These are phyloP conservation scores for Phyllostomus hastatus DNA, from an alignment of 2,113 vertebrate genomes.

Conservation along the genomic window DNA sequence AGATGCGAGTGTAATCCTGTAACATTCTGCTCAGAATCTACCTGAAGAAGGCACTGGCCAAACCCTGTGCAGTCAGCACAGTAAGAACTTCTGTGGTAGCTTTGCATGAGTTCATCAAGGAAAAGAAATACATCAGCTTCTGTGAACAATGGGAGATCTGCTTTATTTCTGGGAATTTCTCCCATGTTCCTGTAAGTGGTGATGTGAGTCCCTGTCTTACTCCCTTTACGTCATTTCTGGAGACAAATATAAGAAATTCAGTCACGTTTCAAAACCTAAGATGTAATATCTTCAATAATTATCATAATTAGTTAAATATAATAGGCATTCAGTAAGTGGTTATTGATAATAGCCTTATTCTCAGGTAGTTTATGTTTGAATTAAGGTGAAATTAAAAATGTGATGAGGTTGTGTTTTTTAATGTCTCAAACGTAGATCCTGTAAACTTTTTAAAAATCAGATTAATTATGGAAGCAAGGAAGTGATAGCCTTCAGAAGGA, in stretches of 20 bases:
- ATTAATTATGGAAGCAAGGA: not conserved
- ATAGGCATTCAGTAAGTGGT: not conserved
- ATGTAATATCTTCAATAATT: not conserved
- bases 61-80: not conserved
- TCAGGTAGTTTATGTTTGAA: not conserved
- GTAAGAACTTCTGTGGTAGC: not conserved
- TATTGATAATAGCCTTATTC: not conserved
- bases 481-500: not conserved
- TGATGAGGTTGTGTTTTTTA: not conserved
- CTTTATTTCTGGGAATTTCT: not conserved
- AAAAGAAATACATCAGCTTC: not conserved
- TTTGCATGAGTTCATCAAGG: not conserved
- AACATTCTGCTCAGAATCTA: not conserved
- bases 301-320: not conserved
- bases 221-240: not conserved
- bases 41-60: not conserved
- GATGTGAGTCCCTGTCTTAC: not conserved
- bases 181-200: not conserved
- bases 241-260: not conserved
- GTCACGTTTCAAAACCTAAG: not conserved
- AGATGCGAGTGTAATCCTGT: not conserved
- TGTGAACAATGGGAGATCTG: not conserved
- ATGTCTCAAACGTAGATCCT: not conserved
- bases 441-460: not conserved
- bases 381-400: not conserved